Percentiles rank a stretch among this genome's conserved stretches.
Evolutionary conservation across 2,797 vertebrate genomes (phyloP).

Genomic region (Sphenodon punctatus): DNA sequence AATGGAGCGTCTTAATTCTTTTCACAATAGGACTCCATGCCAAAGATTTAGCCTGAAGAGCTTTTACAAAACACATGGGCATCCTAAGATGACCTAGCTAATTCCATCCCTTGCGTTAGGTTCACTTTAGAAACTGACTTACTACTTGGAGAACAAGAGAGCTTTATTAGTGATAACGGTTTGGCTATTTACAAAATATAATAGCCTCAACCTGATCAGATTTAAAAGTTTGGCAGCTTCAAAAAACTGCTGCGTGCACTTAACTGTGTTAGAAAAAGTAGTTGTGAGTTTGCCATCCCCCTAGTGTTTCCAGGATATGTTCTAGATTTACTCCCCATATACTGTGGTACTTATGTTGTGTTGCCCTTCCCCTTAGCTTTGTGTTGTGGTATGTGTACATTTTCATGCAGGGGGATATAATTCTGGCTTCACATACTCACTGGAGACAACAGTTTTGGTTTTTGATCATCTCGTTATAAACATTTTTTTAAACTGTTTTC

Average conservation of each 20-base stretch:
- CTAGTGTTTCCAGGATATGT: neutral
- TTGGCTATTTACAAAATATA: neutral
- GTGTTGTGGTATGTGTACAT: neutral
- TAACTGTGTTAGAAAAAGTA: neutral
- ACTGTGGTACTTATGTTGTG: accelerated
- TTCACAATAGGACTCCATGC: neutral
- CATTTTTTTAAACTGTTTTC: neutral
- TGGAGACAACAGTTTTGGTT: constrained; percentile 19
- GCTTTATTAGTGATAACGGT: neutral
- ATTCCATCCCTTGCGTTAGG: neutral
- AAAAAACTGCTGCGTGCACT: neutral
- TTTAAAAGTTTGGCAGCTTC: neutral
- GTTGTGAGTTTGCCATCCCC: neutral
- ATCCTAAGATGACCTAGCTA: neutral
- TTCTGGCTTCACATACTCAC: constrained; percentile 18
- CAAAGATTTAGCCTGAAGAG: neutral
- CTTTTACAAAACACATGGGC: neutral
- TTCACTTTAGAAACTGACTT: neutral
- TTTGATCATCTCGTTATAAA: neutral
- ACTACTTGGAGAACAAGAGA: neutral
- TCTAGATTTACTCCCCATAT: neutral
- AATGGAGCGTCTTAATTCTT: neutral
- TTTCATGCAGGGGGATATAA: neutral
- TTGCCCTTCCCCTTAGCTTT: constrained; percentile 16
- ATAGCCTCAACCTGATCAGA: neutral